phyloP scores from a whole-genome alignment of 1,140 invertebrate species.

The Leptopilina boulardi region DNA sequence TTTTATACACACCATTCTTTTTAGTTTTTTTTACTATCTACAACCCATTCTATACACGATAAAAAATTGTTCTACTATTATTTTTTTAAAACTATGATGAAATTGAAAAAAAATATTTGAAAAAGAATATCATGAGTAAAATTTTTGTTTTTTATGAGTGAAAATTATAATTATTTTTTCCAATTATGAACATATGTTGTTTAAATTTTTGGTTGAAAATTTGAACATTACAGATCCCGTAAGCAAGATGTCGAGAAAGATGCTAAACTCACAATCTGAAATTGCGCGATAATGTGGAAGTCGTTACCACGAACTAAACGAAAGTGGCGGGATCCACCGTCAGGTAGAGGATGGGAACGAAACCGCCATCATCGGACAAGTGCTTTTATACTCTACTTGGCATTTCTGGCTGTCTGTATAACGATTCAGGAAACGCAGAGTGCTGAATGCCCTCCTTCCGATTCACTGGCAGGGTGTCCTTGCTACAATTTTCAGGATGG shows the following conservation, averaged over 20 bases:
- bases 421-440: constrained; percentile 59
- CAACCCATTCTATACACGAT: too few relatives aligned
- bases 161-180: too few relatives aligned
- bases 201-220: neutral
- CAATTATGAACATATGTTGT: too few relatives aligned
- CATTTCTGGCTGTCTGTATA: constrained; percentile 49
- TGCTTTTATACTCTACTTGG: constrained; percentile 53
- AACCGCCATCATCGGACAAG: constrained; percentile 51
- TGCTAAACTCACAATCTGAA: constrained; percentile 50
- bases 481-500: constrained; percentile 95
- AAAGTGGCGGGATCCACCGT: constrained; percentile 55
- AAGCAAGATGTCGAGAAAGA: constrained; percentile 48
- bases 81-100: too few relatives aligned
- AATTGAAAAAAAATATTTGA: neutral
- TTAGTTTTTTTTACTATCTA: too few relatives aligned
- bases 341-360: constrained; percentile 50
- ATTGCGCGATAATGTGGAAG: constrained; percentile 56
- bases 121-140: too few relatives aligned
- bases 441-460: constrained; percentile 70
- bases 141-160: too few relatives aligned
- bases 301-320: constrained; percentile 57
- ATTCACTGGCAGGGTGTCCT: constrained; percentile 80
- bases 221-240: constrained; percentile 41
- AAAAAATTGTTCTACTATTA: too few relatives aligned
- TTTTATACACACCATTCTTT: too few relatives aligned